Evolutionary conservation across 2,888 invertebrate genomes (phyloP), one percentile per base, ranked within the genome.

Genomic region (Leptopilina myrica): DNA sequence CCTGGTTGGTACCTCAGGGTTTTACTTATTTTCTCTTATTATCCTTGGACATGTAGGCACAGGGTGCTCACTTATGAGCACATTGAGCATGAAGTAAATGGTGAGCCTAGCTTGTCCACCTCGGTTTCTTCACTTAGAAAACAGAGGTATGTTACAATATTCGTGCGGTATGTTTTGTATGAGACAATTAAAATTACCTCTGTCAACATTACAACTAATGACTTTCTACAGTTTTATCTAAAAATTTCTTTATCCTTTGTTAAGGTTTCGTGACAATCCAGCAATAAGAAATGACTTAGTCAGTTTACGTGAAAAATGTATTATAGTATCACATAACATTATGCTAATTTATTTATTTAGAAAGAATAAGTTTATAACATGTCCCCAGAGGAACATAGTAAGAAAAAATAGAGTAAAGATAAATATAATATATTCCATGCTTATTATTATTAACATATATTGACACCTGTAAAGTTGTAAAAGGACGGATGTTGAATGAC

Each of bases 11-110:
- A 89, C 89, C 89, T 88, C 87, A 86, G 86, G 88, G 87, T 87
- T 86, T 87, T 85, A 87, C 87, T 90, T 88, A 90, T 90, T 89
- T 89, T 89, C 88, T 90, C 89, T 89, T 90, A 89, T 90, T 89
- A 87, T 87, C 85, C 85, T 84, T 83, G 84, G 86, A 80, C 87
- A 87, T 86, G 85, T 85, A 83, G 80, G 80, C 33, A 33, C 85
- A 83, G 80, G 80, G 76, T 76, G 66, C 76, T 77, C 76, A 73
- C 77, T 67, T 75, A 65, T 64, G 69, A 65, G 79, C 65, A 75
- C 53, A 76, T 79, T 59, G 69, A 65, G 79, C 76, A 62, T 76
- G 80, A 62, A 77, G 67, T 56, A 62, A 43, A 77, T 75, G 77
- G 76, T 76, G 81, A 81, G 82, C 76, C 73, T 78, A 62, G 64